Percentiles rank a stretch among this genome's conserved stretches.
phyloP scores from a whole-genome alignment of 2,113 vertebrate species.

The Psittacara wagleri region DNA sequence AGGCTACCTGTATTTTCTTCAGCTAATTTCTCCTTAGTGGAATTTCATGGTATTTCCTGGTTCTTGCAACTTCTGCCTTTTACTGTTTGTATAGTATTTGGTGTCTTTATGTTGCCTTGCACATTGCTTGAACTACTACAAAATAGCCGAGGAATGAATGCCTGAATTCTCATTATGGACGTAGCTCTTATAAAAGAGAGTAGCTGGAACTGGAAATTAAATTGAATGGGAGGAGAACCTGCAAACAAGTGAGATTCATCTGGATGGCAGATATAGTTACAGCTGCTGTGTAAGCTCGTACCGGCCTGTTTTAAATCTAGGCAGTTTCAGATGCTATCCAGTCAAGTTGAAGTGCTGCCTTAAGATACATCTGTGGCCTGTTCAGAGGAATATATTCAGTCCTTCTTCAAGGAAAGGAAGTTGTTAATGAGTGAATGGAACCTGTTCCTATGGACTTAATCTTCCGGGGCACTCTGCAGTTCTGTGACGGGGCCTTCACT shows the following conservation, averaged over 20 bases:
- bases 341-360: neutral
- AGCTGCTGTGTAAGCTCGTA: neutral
- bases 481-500: neutral
- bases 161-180: neutral
- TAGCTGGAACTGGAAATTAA: neutral
- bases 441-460: neutral
- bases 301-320: neutral
- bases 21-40: neutral
- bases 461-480: neutral
- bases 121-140: neutral
- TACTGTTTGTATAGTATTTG: neutral
- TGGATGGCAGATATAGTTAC: neutral
- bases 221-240: neutral
- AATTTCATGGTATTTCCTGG: neutral
- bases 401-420: neutral
- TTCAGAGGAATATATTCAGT: neutral
- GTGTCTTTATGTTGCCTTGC: neutral
- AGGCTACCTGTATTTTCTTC: neutral
- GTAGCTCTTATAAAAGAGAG: neutral
- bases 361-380: neutral
- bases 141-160: neutral
- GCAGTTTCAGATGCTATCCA: neutral
- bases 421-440: neutral
- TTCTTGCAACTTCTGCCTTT: neutral
- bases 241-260: neutral